Evolutionary conservation across 2,113 vertebrate species (phyloP), one percentile per base, ranked within the genome.

Genomic region (Burhinus bistriatus): DNA sequence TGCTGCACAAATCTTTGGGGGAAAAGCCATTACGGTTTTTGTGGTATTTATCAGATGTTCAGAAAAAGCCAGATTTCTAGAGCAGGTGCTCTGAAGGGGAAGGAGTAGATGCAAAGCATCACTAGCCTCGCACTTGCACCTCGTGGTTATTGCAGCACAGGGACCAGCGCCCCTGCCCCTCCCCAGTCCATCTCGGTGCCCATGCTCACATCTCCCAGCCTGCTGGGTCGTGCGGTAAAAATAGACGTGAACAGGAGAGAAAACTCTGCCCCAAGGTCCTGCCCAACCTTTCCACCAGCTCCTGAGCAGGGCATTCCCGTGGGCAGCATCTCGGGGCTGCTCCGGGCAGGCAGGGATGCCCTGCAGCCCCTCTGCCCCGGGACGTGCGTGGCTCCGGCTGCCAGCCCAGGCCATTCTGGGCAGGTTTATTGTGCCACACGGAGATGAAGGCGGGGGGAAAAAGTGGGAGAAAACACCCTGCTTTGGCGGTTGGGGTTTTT

Each of bases 401-500:
- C 38, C 58, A 81, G 45, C 34, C 47, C 25, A 20, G 65, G 49
- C 73, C 25, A 29, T 18, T 11, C 34, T 0, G 0, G 34, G 42
- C 26, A 27, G 40, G 12, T 32, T 51, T 14, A 23, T 9, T 52
- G 42, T 20, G 26, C 40, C 34, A 64, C 49, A 44, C 0, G 0
- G 61, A 54, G 29, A 40, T 6, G 21, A 44, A 54, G 5, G 6
- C 7, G 22, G 11, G 22, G 13, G 12, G 12, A 58, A 81, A 17
- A 64, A n/a, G 14, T 11, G n/a, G 18, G 27, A 88, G 51, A 47
- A 79, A 75, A 9, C 0, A 8, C 16, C 36, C 45, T 70, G 75
- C 29, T 58, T 11, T 4, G 10, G 34, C 4, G 6, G 45, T 1
- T 38, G 22, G 30, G 34, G 0, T 3, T 51, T 59, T 5, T n/a